A percentile compares a stretch with the other conserved stretches of the same genome.
These are phyloP conservation scores for Agonopterix alstromeriana DNA, from an alignment of 2,888 invertebrate genomes.

Conservation along the genomic window DNA sequence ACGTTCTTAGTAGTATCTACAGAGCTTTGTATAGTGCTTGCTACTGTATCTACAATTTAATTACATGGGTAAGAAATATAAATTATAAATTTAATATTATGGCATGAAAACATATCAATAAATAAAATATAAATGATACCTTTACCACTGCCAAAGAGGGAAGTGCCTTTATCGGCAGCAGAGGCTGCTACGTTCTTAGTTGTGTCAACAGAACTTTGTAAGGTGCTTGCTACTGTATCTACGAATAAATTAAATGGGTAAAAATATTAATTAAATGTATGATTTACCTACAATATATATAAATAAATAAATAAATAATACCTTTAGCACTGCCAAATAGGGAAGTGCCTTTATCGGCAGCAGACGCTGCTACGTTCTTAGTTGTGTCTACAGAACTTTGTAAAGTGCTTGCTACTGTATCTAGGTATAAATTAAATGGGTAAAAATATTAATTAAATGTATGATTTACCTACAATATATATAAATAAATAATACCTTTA, in stretches of 20 bases:
- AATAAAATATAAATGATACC: slow-evolving; percentile 13
- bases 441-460: too few species aligned
- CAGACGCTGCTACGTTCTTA: slow-evolving; percentile 40
- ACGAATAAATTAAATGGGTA: slow-evolving; percentile 4
- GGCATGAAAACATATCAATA: too few species aligned
- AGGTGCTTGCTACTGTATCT: slow-evolving; percentile 21
- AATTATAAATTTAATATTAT: too few species aligned
- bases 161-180: slow-evolving; percentile 34
- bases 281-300: too few species aligned
- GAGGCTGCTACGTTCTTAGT: slow-evolving; percentile 38
- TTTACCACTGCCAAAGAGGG: slow-evolving; percentile 28
- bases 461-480: too few species aligned
- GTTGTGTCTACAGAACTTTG: slow-evolving; percentile 27
- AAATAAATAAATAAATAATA: slow-evolving; percentile 8
- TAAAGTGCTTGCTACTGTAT: slow-evolving; percentile 13
- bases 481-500: slow-evolving; percentile 21
- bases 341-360: slow-evolving; percentile 36
- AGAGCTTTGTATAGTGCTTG: slow-evolving; percentile 21
- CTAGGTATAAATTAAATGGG: slow-evolving; percentile 7
- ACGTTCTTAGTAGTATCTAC: slow-evolving; percentile 42
- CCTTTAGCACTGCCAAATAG: slow-evolving; percentile 41
- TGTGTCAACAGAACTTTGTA: slow-evolving; percentile 24
- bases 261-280: too few species aligned
- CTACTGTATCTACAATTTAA: slow-evolving; percentile 26
- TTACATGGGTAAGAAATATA: too few species aligned